phyloP scores from a whole-genome alignment of 2,113 vertebrate species.

The Chrysochloris asiatica region DNA sequence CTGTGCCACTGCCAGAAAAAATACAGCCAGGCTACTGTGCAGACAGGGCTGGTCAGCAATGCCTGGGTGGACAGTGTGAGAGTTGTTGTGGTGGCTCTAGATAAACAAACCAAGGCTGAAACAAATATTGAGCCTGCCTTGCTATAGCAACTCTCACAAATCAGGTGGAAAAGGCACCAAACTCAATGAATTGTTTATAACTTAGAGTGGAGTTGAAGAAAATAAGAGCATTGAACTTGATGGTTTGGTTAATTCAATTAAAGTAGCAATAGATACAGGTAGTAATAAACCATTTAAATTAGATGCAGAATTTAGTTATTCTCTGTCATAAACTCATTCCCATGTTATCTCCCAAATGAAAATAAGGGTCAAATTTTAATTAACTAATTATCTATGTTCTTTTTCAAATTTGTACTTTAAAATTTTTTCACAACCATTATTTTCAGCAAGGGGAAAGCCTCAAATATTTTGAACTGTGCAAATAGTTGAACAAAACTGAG shows the following conservation, averaged over 20 bases:
- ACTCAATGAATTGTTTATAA: background rate
- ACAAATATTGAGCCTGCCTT: background rate
- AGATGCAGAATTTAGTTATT: conserved; percentile 2
- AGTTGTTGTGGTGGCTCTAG: background rate
- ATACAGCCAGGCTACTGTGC: background rate
- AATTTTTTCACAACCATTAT: background rate
- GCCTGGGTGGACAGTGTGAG: background rate
- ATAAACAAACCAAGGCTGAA: background rate
- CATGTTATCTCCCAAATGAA: conserved; percentile 2
- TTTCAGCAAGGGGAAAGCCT: background rate
- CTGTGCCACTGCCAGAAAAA: conserved; percentile 18
- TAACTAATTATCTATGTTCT: background rate
- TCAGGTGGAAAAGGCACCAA: background rate
- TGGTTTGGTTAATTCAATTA: conserved; percentile 5
- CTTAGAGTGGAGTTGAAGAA: background rate
- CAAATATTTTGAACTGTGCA: background rate
- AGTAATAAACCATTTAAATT: conserved; percentile 2
- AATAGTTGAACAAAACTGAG: background rate
- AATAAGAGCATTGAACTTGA: background rate
- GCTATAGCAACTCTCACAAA: background rate
- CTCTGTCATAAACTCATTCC: background rate
- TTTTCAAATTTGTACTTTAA: background rate
- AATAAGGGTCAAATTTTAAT: background rate
- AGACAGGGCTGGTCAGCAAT: background rate
- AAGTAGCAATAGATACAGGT: conserved; percentile 6